Evolutionary conservation across 2,888 invertebrate genomes (phyloP).

Genomic region (Tachystola acroxantha): DNA sequence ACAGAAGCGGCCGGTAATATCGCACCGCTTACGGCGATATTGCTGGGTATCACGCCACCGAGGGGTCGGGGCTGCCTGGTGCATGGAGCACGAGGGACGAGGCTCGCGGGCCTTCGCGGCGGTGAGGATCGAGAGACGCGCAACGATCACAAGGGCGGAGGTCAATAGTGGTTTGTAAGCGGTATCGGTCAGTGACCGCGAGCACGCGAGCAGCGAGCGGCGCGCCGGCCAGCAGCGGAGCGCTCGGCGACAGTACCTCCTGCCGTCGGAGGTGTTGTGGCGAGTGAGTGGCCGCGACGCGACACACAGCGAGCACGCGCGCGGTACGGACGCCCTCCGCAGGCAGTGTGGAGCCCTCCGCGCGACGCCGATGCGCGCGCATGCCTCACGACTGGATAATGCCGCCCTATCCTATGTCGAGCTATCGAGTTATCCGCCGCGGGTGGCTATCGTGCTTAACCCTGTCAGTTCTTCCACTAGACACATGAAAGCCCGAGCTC

Average conservation of each 20-base stretch:
- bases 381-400: slow-evolving; percentile 55
- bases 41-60: slow-evolving; percentile 61
- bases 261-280: slow-evolving; percentile 53
- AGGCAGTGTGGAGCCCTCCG: slow-evolving; percentile 73
- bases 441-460: slow-evolving; percentile 53
- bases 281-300: slow-evolving; percentile 51
- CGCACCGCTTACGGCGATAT: slow-evolving; percentile 53
- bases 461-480: slow-evolving; percentile 46
- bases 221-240: slow-evolving; percentile 31
- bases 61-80: slow-evolving; percentile 46
- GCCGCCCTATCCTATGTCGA: slow-evolving; percentile 70
- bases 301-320: slow-evolving; percentile 54
- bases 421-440: slow-evolving; percentile 68
- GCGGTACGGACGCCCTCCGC: slow-evolving; percentile 69
- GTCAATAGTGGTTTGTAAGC: slow-evolving; percentile 27
- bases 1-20: slow-evolving; percentile 48
- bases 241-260: slow-evolving; percentile 35
- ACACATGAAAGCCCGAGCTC: slow-evolving; percentile 37
- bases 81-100: slow-evolving; percentile 23
- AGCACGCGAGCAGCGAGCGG: slow-evolving; percentile 33
- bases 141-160: slow-evolving; percentile 29
- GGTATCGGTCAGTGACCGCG: slow-evolving; percentile 68
- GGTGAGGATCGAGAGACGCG: slow-evolving; percentile 15
- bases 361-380: slow-evolving; percentile 73
- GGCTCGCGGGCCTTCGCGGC: slow-evolving; percentile 16